Percentiles rank a stretch among this genome's conserved stretches.
Evolutionary conservation across 2,888 invertebrate genomes (phyloP).

Genomic region (Apamea monoglypha): DNA sequence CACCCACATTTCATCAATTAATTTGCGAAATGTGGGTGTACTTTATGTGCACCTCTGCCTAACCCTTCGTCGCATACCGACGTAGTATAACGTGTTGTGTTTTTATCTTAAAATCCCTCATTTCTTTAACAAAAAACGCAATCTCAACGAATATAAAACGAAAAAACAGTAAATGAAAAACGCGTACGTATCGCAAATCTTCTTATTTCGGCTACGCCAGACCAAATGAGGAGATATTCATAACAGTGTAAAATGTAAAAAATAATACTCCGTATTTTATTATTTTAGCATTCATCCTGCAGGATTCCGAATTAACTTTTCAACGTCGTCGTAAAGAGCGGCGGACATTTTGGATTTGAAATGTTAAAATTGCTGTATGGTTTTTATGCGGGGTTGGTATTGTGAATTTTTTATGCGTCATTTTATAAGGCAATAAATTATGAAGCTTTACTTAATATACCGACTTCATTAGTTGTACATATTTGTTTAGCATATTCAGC

Average conservation of each 20-base stretch:
- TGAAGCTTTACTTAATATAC: background rate
- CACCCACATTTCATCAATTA: too few relatives aligned
- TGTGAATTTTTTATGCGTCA: conserved; percentile 1
- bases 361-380: conserved; percentile 10
- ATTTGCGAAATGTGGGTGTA: background rate
- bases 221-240: conserved; percentile 30
- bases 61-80: too few relatives aligned
- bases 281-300: conserved; percentile 49
- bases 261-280: conserved; percentile 38
- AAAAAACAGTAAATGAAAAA: conserved; percentile 5
- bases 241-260: conserved; percentile 25
- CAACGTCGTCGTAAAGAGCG: conserved; percentile 6
- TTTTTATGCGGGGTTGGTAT: conserved; percentile 8
- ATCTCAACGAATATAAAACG: background rate
- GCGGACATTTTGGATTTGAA: conserved; percentile 35
- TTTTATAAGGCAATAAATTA: background rate
- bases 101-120: background rate
- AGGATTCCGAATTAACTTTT: conserved; percentile 46
- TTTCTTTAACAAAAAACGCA: too few relatives aligned
- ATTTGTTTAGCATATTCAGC: background rate
- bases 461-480: background rate
- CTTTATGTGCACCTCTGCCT: too few relatives aligned
- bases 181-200: background rate
- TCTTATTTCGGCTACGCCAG: background rate
- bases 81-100: background rate